A percentile compares a stretch with the other conserved stretches of the same genome.
Evolutionary conservation across 1,140 invertebrate species (phyloP).

Genomic region (Drosophila ercepeae): DNA sequence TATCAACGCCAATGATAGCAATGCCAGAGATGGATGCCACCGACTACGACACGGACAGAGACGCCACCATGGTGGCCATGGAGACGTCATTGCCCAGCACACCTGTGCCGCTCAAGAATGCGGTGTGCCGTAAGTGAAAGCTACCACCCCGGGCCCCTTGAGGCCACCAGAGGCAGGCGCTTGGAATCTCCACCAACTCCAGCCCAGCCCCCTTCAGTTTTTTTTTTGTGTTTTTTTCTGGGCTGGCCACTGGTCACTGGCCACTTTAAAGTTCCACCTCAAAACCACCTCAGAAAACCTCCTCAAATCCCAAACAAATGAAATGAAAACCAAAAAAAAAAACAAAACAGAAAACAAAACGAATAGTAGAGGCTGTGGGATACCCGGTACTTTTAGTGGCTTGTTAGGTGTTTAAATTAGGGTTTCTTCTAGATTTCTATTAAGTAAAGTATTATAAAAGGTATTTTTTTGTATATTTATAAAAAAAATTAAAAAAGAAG

Average conservation of each 20-base stretch:
- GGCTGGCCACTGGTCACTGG: neutral
- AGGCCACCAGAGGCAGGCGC: neutral
- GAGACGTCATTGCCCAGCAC: neutral
- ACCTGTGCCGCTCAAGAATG: conserved; percentile 64
- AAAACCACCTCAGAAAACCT: too few relatives aligned
- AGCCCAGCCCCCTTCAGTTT: neutral
- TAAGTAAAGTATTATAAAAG: too few relatives aligned
- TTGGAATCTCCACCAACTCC: neutral
- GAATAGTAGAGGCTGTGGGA: too few relatives aligned
- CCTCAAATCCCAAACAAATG: too few relatives aligned
- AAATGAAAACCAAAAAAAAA: too few relatives aligned
- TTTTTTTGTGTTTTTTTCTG: too few relatives aligned
- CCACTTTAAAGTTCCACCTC: neutral
- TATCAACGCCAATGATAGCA: conserved; percentile 55
- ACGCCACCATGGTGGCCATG: neutral
- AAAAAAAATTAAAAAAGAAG: too few relatives aligned
- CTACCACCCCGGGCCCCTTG: neutral
- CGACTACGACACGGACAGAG: neutral
- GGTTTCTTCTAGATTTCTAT: too few relatives aligned
- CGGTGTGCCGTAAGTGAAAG: conserved; percentile 65
- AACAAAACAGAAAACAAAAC: neutral
- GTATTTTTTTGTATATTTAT: too few relatives aligned
- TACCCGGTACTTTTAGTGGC: too few relatives aligned
- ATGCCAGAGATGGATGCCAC: conserved; percentile 14
- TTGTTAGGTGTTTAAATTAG: too few relatives aligned